Evolutionary conservation across 1,140 invertebrate genomes (phyloP).

Genomic region (Popillia japonica): DNA sequence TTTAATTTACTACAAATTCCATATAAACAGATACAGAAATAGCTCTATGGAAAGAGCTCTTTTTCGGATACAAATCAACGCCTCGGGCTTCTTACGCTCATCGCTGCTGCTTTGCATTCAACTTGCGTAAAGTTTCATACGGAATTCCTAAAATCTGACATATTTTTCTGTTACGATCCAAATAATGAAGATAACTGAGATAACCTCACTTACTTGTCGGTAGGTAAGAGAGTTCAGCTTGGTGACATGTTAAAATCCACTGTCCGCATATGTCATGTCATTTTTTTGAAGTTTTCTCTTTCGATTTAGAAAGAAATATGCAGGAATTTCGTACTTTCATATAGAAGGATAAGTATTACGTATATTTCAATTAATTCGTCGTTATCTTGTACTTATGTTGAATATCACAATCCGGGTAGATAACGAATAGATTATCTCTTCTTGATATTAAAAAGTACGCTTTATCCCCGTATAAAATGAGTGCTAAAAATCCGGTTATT

Average conservation of each 20-base stretch:
- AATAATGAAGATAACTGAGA: conserved; percentile 3
- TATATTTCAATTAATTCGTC: too few species aligned
- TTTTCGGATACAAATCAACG: conserved; percentile 14
- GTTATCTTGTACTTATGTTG: too few species aligned
- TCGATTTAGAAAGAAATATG: background rate
- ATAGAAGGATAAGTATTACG: too few species aligned
- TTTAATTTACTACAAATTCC: conserved; percentile 29
- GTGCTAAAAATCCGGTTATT: conserved; percentile 45
- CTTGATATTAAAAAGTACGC: background rate
- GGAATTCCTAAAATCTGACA: background rate
- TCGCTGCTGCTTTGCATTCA: background rate
- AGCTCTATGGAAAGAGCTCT: background rate
- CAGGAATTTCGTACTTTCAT: background rate
- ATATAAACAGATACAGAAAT: conserved; percentile 25
- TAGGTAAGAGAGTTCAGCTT: conserved; percentile 14
- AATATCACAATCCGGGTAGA: too few species aligned
- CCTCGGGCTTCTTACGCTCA: background rate
- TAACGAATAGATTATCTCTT: background rate
- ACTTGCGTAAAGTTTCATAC: conserved; percentile 4
- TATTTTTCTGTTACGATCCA: conserved; percentile 32
- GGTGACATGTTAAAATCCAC: conserved; percentile 34
- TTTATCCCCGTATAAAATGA: conserved; percentile 1
- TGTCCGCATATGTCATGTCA: conserved; percentile 10
- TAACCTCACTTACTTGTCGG: conserved; percentile 36
- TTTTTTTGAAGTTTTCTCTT: conserved; percentile 2